Evolutionary conservation across 1,140 invertebrate genomes (phyloP).

Genomic region (Wiebesia pumilae): DNA sequence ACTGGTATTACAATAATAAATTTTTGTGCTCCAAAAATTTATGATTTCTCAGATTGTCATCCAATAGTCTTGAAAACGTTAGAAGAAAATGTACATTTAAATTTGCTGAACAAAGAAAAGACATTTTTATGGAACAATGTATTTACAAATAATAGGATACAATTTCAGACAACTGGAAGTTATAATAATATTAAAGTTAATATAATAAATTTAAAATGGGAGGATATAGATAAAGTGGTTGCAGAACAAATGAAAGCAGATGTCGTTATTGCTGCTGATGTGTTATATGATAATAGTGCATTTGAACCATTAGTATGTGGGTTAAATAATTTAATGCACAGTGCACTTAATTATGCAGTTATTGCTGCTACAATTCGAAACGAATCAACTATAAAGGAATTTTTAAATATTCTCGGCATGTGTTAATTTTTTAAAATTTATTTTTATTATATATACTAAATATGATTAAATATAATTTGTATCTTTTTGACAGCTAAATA

Average conservation of each 20-base stretch:
- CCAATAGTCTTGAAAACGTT: slow-evolving; percentile 72
- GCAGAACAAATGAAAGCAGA: slow-evolving; percentile 61
- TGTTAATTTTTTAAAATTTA: slow-evolving; percentile 34
- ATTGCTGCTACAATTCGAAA: slow-evolving; percentile 76
- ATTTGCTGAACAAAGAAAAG: slow-evolving; percentile 59
- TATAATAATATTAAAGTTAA: slow-evolving; percentile 59
- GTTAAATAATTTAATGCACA: slow-evolving; percentile 66
- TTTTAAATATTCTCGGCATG: slow-evolving; percentile 72
- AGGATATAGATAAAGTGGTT: slow-evolving; percentile 67
- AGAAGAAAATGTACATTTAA: slow-evolving; percentile 71
- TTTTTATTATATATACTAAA: slow-evolving; percentile 22
- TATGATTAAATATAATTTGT: slow-evolving; percentile 49
- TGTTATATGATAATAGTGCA: slow-evolving; percentile 74
- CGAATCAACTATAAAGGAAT: slow-evolving; percentile 69
- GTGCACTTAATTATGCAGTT: slow-evolving; percentile 64
- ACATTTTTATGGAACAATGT: slow-evolving; percentile 14
- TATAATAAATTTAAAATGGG: slow-evolving; percentile 74
- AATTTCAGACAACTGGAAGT: slow-evolving; percentile 42
- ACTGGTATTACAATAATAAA: slow-evolving; percentile 73
- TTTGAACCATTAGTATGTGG: slow-evolving; percentile 70
- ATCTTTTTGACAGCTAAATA: slow-evolving; percentile 62
- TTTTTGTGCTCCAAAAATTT: slow-evolving; percentile 71
- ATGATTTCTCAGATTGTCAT: slow-evolving; percentile 77
- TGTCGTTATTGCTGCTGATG: slow-evolving; percentile 75
- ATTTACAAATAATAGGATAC: slow-evolving; percentile 14